These are phyloP conservation scores for Drosophila bunnanda DNA, from an alignment of 2,888 invertebrate species.

Conservation along the genomic window DNA sequence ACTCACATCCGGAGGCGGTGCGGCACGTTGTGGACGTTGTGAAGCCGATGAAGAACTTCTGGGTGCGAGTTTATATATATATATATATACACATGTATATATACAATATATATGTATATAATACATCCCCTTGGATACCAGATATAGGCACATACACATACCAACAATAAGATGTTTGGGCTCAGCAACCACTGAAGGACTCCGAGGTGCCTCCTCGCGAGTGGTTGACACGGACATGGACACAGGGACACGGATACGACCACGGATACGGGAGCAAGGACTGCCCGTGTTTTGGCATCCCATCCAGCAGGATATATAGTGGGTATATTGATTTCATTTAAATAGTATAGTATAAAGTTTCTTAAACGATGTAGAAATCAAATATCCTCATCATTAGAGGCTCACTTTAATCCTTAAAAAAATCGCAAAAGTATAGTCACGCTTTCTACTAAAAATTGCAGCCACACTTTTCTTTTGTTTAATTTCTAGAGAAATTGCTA, in stretches of 20 bases:
- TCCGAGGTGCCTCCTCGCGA: constrained; percentile 67
- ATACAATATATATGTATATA: background rate
- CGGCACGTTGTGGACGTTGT: constrained; percentile 33
- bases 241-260: constrained; percentile 6
- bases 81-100: background rate
- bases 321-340: constrained; percentile 1
- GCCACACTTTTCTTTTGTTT: no score
- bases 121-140: constrained; percentile 5
- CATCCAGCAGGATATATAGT: background rate
- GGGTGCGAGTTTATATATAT: constrained; percentile 10
- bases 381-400: background rate
- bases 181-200: constrained; percentile 57
- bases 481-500: no score
- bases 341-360: background rate
- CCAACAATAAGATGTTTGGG: constrained; percentile 60
- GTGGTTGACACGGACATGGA: constrained; percentile 72
- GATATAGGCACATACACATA: constrained; percentile 8
- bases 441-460: no score
- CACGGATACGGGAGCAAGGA: constrained; percentile 20
- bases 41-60: constrained; percentile 35
- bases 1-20: constrained; percentile 76
- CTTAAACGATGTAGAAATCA: background rate
- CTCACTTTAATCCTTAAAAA: background rate
- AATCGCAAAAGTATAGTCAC: background rate
- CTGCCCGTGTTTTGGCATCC: constrained; percentile 11